Conservation (phyloP, 2,113 vertebrate genomes). For the Hippopotamus amphibius region DNA sequence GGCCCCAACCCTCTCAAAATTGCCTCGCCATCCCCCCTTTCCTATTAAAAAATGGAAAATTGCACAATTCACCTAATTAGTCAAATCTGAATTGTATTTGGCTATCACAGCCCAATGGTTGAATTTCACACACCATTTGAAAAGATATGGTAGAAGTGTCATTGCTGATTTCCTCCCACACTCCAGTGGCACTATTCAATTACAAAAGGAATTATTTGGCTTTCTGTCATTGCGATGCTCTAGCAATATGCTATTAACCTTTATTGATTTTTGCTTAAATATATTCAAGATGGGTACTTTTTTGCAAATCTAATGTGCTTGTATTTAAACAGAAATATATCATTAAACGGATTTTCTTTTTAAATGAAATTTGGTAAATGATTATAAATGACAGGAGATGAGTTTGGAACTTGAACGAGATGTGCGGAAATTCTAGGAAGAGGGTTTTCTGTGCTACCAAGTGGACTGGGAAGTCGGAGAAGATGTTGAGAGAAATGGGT, state of each 20-base stretch:
- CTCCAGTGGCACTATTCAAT: slow-evolving; percentile 75
- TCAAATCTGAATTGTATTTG: slow-evolving; percentile 74
- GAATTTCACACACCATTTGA: slow-evolving; percentile 88
- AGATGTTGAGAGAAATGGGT: background rate
- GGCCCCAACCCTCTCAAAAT: slow-evolving; percentile 62
- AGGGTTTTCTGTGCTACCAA: background rate
- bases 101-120: slow-evolving; percentile 75
- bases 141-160: slow-evolving; percentile 66
- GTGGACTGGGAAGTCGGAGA: background rate
- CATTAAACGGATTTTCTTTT: slow-evolving; percentile 73
- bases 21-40: slow-evolving; percentile 65
- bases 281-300: slow-evolving; percentile 71
- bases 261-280: slow-evolving; percentile 83
- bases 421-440: too few relatives aligned
- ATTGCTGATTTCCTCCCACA: slow-evolving; percentile 65
- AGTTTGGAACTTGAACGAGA: slow-evolving; percentile 10
- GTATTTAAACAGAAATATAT: slow-evolving; percentile 77
- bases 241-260: slow-evolving; percentile 79
- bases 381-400: slow-evolving; percentile 75
- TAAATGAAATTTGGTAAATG: slow-evolving; percentile 79
- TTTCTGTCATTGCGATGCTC: slow-evolving; percentile 58
- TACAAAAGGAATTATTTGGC: slow-evolving; percentile 78
- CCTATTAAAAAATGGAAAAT: slow-evolving; percentile 81
- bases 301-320: slow-evolving; percentile 68
- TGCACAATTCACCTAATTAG: slow-evolving; percentile 79